phyloP scores from a whole-genome alignment of 2,888 invertebrate genomes.

The Drosophila merina region DNA sequence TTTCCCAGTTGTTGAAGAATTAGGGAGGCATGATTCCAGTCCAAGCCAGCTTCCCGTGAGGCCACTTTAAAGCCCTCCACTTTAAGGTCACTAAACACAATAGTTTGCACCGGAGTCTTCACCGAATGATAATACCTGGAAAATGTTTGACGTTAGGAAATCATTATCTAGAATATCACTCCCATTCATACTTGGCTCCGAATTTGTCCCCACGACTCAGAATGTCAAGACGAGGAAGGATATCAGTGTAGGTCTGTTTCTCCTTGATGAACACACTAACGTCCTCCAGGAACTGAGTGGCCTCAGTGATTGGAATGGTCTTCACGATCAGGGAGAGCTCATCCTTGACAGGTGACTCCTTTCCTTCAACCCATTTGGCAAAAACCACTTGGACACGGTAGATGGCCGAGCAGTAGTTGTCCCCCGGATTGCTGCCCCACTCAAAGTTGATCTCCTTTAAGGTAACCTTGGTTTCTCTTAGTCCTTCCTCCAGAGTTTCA shows the following conservation, averaged over 20 bases:
- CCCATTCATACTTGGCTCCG: slow-evolving; percentile 72
- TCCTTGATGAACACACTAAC: slow-evolving; percentile 84
- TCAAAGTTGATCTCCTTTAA: slow-evolving; percentile 69
- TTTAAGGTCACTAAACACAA: slow-evolving; percentile 85
- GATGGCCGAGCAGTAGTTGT: slow-evolving; percentile 82
- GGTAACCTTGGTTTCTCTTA: slow-evolving; percentile 61
- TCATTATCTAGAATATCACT: too few species aligned
- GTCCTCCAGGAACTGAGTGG: slow-evolving; percentile 81
- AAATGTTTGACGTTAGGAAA: neutral
- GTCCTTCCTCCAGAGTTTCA: slow-evolving; percentile 76
- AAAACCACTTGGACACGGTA: slow-evolving; percentile 72
- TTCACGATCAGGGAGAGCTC: slow-evolving; percentile 78
- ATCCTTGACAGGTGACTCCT: slow-evolving; percentile 42
- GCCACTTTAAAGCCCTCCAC: slow-evolving; percentile 85
- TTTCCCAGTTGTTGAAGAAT: slow-evolving; percentile 85
- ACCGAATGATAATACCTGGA: slow-evolving; percentile 72
- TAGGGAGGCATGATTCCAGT: slow-evolving; percentile 84
- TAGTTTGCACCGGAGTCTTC: slow-evolving; percentile 73
- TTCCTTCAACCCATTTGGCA: slow-evolving; percentile 42
- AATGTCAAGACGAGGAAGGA: slow-evolving; percentile 83
- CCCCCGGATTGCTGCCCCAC: slow-evolving; percentile 80
- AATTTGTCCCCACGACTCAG: slow-evolving; percentile 76
- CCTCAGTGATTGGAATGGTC: slow-evolving; percentile 75
- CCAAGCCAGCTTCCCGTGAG: slow-evolving; percentile 85
- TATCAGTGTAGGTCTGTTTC: slow-evolving; percentile 81